Evolutionary conservation across 2,888 invertebrate species (phyloP), one percentile per base, ranked within the genome.

Genomic region (Heliconius erato): DNA sequence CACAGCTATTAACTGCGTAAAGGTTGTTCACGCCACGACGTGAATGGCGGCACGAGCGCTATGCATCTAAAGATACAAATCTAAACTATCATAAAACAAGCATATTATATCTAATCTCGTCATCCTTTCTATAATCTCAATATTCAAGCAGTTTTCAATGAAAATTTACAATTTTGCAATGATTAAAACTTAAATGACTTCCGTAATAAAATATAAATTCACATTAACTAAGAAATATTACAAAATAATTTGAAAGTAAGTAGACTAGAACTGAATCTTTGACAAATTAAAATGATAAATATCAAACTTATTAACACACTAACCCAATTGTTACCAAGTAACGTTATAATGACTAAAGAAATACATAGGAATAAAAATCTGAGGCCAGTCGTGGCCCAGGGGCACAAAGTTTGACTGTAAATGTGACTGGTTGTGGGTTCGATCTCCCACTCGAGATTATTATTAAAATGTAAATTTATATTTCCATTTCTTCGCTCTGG

Each of bases 1-100:
- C 80, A 85, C 87, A 87, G 87, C 87, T 87, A 88, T 83, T 83
- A 86, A 44, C 83, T 83, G 69, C 74, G 81, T 79, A 85, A 80
- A 86, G 85, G 86, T 79, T 78, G 67, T 78, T 84, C 81, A 80
- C 82, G 81, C 67, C 32, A 32, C 69, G 74, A 78, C 83, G 83
- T 85, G 83, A 85, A 74, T 72, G 74, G 79, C 77, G 71, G 49
- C 84, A 85, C 84, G 85, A 84, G 83, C 72, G 79, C 68, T 67
- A 79, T 65, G 54, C 28, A 79, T 69, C 72, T 81, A 40, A 54
- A 77, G 69, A 77, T 77, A 74, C 67, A 54, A 49, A 71, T 74
- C 80, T 80, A 69, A 77, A 71, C 44, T 28, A 71, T 81, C n/a
- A 32, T 40, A 69, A 81, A 32, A 81, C 69, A 81, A 40, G 28